These are phyloP conservation scores for Eptatretus burgeri DNA, from an alignment of 2,113 vertebrate genomes.

Conservation along the genomic window DNA sequence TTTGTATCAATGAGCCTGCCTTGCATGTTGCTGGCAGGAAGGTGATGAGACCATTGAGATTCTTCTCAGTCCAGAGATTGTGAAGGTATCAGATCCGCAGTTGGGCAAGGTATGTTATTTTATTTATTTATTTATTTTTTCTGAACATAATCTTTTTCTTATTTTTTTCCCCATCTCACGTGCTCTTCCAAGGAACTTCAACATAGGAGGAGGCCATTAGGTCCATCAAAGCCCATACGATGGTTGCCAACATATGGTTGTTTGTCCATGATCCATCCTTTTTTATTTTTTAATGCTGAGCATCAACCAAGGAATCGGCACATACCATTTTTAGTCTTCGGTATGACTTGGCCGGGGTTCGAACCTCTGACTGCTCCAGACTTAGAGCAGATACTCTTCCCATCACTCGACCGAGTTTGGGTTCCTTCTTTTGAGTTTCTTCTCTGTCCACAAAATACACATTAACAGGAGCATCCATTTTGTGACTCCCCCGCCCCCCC, in stretches of 20 bases:
- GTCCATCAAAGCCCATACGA: too few species aligned
- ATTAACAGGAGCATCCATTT: too few species aligned
- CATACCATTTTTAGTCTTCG: too few species aligned
- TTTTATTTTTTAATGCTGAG: neutral
- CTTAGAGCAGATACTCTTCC: neutral
- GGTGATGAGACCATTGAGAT: constrained; percentile 50
- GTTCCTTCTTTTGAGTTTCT: too few species aligned
- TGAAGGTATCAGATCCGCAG: constrained; percentile 93
- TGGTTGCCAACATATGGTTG: too few species aligned
- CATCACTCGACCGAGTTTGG: neutral
- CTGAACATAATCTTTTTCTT: too few species aligned
- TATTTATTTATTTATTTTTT: neutral
- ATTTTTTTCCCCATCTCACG: too few species aligned
- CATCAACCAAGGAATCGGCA: neutral
- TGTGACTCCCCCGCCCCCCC: too few species aligned
- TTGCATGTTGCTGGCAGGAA: constrained; percentile 24
- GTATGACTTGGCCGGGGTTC: neutral
- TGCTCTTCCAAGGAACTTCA: too few species aligned
- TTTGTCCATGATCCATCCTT: neutral
- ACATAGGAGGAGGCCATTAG: too few species aligned
- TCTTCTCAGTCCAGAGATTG: constrained; percentile 59
- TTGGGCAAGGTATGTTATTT: constrained; percentile 60
- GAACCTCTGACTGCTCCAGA: neutral
- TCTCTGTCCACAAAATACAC: neutral
- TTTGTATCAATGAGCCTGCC: neutral